Percentiles rank a stretch among this genome's conserved stretches.
These are phyloP conservation scores for Vidua macroura DNA, from an alignment of 2,113 vertebrate species.

Conservation along the genomic window DNA sequence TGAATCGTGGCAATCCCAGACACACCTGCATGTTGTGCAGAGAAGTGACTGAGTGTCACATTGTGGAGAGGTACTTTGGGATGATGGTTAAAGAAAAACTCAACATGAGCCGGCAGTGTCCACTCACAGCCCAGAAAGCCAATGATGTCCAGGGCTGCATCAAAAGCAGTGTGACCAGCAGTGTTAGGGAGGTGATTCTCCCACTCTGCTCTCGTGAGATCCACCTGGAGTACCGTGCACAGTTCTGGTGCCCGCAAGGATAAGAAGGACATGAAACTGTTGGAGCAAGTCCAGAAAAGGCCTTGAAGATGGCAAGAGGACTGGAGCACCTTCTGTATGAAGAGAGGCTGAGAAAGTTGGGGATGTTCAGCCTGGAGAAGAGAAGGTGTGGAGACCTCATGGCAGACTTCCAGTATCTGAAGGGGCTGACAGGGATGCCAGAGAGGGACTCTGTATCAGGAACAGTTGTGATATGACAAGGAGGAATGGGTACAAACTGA, in stretches of 20 bases:
- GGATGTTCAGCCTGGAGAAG: not conserved
- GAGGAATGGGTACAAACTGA: not conserved
- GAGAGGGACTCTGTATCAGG: not conserved
- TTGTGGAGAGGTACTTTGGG: not conserved
- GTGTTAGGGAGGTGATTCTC: not conserved
- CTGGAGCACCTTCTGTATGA: not conserved
- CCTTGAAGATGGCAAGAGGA: not conserved
- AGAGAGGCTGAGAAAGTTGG: not conserved
- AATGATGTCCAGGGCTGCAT: not conserved
- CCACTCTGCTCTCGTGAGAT: fast-evolving
- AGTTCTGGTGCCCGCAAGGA: not conserved
- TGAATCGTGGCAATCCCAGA: not conserved
- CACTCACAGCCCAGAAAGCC: not conserved
- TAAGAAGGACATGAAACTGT: not conserved
- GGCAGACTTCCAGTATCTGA: not conserved
- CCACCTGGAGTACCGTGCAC: not conserved
- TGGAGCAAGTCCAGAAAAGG: not conserved
- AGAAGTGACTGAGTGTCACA: not conserved
- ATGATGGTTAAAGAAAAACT: not conserved
- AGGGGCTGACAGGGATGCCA: fast-evolving
- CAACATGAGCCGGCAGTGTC: fast-evolving
- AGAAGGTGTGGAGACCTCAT: not conserved
- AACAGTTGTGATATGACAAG: not conserved
- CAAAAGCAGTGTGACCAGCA: not conserved
- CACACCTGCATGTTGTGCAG: fast-evolving